These are phyloP conservation scores for Origma solitaria DNA, from an alignment of 2,113 vertebrate species.

Conservation along the genomic window DNA sequence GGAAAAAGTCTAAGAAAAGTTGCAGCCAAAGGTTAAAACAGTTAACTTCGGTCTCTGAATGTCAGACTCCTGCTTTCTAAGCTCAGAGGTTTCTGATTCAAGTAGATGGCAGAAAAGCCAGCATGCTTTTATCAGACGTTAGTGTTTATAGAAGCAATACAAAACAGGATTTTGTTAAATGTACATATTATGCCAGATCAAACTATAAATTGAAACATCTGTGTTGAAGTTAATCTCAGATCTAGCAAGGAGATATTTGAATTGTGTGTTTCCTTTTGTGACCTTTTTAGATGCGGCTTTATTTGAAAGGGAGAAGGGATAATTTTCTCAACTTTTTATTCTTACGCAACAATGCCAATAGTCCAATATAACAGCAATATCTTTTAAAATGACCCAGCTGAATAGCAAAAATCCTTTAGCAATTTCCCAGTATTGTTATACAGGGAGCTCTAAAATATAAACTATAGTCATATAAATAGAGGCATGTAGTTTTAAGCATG, in stretches of 20 bases:
- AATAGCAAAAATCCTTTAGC: conserved; percentile 64
- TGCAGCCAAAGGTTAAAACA: conserved; percentile 29
- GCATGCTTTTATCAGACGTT: conserved; percentile 69
- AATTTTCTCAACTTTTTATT: conserved; percentile 68
- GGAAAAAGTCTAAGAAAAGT: conserved; percentile 15
- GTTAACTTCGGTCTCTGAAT: conserved; percentile 48
- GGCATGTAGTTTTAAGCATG: conserved; percentile 44
- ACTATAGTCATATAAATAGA: conserved; percentile 66
- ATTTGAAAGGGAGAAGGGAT: conserved; percentile 42
- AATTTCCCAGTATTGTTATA: conserved; percentile 70
- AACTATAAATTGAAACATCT: conserved; percentile 80
- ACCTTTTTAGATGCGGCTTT: conserved; percentile 70
- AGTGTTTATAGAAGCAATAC: conserved; percentile 78
- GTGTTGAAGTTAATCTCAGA: conserved; percentile 73
- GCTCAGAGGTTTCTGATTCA: conserved; percentile 57
- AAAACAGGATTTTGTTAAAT: conserved; percentile 77
- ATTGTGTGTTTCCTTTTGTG: conserved; percentile 72
- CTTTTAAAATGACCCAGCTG: conserved; percentile 64
- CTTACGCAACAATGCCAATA: conserved; percentile 55
- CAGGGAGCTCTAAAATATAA: conserved; percentile 65
- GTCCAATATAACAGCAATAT: conserved; percentile 45
- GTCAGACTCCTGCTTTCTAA: conserved; percentile 32
- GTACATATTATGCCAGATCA: conserved; percentile 73
- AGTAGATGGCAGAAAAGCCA: conserved; percentile 71
- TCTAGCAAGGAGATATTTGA: conserved; percentile 70